Percentiles rank a stretch among this genome's conserved stretches.
phyloP scores from a whole-genome alignment of 2,113 vertebrate species.

The Cryptomyrus ogoouensis region DNA sequence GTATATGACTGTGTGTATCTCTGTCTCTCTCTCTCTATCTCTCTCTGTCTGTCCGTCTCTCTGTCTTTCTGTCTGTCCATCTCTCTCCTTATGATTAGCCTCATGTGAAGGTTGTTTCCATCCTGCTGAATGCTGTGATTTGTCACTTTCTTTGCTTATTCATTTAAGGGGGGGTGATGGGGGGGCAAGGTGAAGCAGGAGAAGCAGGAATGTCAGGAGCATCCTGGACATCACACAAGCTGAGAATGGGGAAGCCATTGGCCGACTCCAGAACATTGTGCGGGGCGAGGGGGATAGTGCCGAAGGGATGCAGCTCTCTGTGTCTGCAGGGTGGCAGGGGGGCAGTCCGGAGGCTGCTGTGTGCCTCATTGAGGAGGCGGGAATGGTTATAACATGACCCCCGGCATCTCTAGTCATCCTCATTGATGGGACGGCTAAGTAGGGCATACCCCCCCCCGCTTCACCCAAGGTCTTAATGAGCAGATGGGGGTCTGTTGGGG shows the following conservation, averaged over 20 bases:
- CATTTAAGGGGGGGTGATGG: neutral
- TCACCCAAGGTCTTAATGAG: neutral
- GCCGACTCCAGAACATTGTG: neutral
- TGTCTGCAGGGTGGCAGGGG: no score
- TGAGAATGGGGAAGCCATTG: neutral
- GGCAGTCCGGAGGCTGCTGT: neutral
- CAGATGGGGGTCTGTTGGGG: neutral
- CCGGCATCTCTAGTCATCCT: neutral
- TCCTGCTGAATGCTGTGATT: neutral
- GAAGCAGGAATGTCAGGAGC: neutral
- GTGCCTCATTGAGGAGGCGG: neutral
- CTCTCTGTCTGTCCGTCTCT: neutral
- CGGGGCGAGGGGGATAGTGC: no score
- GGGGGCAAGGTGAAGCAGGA: neutral
- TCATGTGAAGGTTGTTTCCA: neutral
- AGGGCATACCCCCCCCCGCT: neutral
- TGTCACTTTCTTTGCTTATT: neutral
- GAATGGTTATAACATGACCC: neutral
- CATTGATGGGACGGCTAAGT: neutral
- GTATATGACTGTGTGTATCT: neutral
- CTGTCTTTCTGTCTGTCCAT: neutral
- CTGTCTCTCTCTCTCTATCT: no score
- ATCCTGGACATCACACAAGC: neutral
- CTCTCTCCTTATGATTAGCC: neutral
- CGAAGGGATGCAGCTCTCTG: no score